Percentiles rank a stretch among this genome's conserved stretches.
Conservation (phyloP, 2,113 vertebrate species). For the Ailurus styani region DNA sequence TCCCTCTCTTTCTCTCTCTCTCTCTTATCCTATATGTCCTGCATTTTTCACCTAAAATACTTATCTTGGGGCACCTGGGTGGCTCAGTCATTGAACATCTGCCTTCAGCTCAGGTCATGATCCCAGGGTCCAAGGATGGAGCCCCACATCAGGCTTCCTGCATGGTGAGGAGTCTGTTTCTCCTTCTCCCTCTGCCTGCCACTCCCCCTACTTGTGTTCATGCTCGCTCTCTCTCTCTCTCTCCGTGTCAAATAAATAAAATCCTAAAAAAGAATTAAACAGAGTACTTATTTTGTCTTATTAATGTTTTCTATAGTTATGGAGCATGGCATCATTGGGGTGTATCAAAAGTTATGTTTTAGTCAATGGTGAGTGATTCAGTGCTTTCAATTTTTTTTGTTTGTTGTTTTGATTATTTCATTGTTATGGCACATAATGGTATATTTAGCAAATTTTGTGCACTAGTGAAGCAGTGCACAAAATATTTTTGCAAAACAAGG, state of each 20-base stretch:
- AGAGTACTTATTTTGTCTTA: not conserved
- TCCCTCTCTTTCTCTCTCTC: not conserved
- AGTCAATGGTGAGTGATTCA: not conserved
- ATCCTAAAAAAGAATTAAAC: not conserved
- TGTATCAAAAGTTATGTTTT: not conserved
- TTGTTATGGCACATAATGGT: not conserved
- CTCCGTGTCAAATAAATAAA: too few relatives aligned
- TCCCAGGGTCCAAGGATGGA: too few relatives aligned
- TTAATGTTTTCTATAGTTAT: not conserved
- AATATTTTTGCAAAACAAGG: not conserved
- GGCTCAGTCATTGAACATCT: too few relatives aligned
- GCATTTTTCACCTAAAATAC: not conserved
- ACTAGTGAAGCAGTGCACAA: not conserved
- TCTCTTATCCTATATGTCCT: not conserved
- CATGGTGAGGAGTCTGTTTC: too few relatives aligned
- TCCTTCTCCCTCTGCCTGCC: too few relatives aligned
- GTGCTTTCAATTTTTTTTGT: not conserved
- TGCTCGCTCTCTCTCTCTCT: too few relatives aligned
- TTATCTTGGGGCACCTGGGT: not conserved
- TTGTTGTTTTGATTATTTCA: not conserved
- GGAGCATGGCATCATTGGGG: not conserved
- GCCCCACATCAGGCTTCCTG: too few relatives aligned
- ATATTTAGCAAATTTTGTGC: not conserved
- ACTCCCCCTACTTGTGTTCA: too few relatives aligned
- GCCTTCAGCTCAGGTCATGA: too few relatives aligned